Percentiles rank a stretch among this genome's conserved stretches.
Conservation (phyloP, 2,888 invertebrate species). For the Hypena proboscidalis region DNA sequence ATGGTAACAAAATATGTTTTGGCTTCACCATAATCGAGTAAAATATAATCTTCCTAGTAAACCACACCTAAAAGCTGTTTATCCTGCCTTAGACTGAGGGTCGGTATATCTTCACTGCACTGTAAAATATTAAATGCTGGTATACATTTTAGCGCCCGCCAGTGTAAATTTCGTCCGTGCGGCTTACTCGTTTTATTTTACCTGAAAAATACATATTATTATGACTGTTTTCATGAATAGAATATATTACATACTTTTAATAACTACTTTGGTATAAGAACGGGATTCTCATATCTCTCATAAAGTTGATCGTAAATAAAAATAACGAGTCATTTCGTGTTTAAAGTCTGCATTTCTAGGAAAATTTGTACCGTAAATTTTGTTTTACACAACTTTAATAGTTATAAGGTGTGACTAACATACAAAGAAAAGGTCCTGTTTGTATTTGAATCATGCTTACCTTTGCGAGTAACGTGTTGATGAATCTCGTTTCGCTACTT, state of each 20-base stretch:
- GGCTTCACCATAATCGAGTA: slow-evolving; percentile 27
- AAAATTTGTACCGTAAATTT: slow-evolving; percentile 3
- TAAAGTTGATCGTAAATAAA: slow-evolving; percentile 36
- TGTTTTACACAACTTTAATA: background rate
- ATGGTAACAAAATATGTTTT: slow-evolving; percentile 32
- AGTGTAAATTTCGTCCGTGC: slow-evolving; percentile 44
- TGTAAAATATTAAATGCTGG: slow-evolving; percentile 46
- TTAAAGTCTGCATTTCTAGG: slow-evolving; percentile 12
- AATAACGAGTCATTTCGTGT: slow-evolving; percentile 23
- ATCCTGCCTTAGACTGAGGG: slow-evolving; percentile 32
- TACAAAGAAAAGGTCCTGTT: background rate
- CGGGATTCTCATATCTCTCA: slow-evolving; percentile 28
- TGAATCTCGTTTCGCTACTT: background rate
- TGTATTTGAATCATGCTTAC: background rate
- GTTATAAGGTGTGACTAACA: background rate
- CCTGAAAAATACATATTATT: slow-evolving; percentile 32
- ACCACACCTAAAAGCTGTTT: slow-evolving; percentile 32
- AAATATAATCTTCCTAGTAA: slow-evolving; percentile 30
- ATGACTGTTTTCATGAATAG: slow-evolving; percentile 33
- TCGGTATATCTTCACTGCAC: slow-evolving; percentile 38
- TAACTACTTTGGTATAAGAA: slow-evolving; percentile 25
- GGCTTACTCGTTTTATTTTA: slow-evolving; percentile 41
- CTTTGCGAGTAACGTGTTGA: background rate
- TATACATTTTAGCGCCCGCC: slow-evolving; percentile 34
- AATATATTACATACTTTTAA: slow-evolving; percentile 36